Evolutionary conservation across 2,113 vertebrate genomes (phyloP).

Genomic region (Leiothrix lutea): DNA sequence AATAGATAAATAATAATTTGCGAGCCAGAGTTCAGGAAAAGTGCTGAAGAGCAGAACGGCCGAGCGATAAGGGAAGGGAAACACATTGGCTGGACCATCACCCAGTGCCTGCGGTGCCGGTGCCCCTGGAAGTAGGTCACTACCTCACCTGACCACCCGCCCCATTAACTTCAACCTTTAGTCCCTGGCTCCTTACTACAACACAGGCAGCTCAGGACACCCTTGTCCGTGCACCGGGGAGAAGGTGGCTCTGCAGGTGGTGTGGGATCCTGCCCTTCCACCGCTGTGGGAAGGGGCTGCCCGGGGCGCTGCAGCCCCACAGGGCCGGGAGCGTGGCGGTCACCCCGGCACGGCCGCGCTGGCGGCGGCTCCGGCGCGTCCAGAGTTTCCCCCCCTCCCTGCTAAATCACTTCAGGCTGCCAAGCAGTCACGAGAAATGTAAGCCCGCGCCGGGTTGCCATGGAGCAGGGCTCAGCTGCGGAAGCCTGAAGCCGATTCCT

Average conservation of each 20-base stretch:
- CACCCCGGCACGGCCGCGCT: background rate
- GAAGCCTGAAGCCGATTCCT: background rate
- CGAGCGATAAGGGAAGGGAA: background rate
- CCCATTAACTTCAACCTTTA: constrained; percentile 52
- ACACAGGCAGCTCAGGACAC: background rate
- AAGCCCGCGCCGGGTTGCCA: constrained; percentile 50
- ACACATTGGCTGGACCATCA: background rate
- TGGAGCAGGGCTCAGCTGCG: constrained; percentile 38
- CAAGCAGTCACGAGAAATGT: constrained; percentile 64
- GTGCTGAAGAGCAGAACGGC: constrained; percentile 27
- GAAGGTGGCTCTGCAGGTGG: background rate
- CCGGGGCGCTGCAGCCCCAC: background rate
- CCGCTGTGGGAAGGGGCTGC: background rate
- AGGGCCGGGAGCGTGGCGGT: background rate
- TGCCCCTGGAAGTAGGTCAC: constrained; percentile 44
- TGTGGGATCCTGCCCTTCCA: background rate
- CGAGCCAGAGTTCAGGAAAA: constrained; percentile 33
- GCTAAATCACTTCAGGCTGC: constrained; percentile 61
- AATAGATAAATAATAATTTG: constrained; percentile 20
- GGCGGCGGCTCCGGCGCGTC: background rate
- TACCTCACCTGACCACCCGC: constrained; percentile 36
- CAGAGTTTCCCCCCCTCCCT: background rate
- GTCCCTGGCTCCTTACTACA: background rate
- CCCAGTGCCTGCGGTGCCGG: background rate
- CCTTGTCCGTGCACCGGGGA: background rate